Evolutionary conservation across 2,888 invertebrate species (phyloP), one percentile per base, ranked within the genome.

Genomic region (Drosophila meridiana): DNA sequence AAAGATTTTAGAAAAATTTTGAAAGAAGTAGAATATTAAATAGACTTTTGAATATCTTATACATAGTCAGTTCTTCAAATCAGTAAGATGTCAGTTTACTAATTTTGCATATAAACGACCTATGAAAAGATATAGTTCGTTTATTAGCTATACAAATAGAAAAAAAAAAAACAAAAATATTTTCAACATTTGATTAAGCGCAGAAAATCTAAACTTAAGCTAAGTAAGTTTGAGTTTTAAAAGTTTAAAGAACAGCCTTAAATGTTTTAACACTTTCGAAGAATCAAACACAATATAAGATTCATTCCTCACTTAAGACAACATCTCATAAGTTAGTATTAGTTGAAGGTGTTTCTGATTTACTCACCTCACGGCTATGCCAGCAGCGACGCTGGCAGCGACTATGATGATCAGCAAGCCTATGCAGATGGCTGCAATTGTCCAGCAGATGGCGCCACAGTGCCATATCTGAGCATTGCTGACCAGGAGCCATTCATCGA

Each of bases 371-470:
- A 93, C 80, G 64, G 92, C 92, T 36, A 93, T 90, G 58, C 92
- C 93, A n/a, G 91, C 91, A 32, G 92, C 90, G 40, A 93, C 90
- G 77, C 92, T 92, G 13, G 91, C 93, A 3, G 80, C 89, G 55
- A 93, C 82, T 63, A 93, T 90, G 58, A 90, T 88, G 62, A 92
- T 65, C 57, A 93, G 78, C 4, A 92, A 48, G 52, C 88, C 83
- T n/a, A 92, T 83, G 60, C 91, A 90, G 60, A 93, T 90, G 9
- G 90, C 92, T 40, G 92, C 90, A 65, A 93, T 85, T n/a, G 91
- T 89, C 93, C 93, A 93, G 72, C 93, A 93, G 63, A 93, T 85
- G 61, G 89, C 87, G 52, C 93, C 93, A 63, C 93, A 93, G 36
- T 91, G 83, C 91, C 92, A 91, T 59, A 92, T 77, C 61, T 91